Evolutionary conservation across 2,797 vertebrate species (phyloP), one percentile per base, ranked within the genome.

Genomic region (Sylvilagus floridanus): DNA sequence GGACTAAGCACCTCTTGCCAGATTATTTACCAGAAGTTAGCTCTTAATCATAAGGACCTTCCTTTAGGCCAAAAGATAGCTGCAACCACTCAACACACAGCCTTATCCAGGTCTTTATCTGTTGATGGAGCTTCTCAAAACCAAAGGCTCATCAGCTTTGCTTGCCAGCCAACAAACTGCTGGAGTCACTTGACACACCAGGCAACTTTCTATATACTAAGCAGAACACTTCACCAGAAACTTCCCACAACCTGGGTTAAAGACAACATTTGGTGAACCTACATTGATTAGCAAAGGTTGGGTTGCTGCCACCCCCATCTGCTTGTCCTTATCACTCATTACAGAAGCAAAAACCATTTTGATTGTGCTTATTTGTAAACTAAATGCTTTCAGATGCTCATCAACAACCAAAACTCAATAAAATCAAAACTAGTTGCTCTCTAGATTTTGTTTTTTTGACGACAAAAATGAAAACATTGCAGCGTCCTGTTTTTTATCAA

Each of bases 281-380:
- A 24, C 52, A 11, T 82, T 68, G 93, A 47, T 14, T 65, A 73
- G 19, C 47, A 28, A 62, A 82, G 3, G 32, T 57, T 66, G 87
- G 16, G 12, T 60, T 68, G 7, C 47, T 77, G 28, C 13, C 65
- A 90, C 66, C 62, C 42, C 57, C 19, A 71, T 76, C 57, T 89
- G 32, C 2, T 87, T 50, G 57, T 50, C 22, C 19, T 72, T 26
- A 17, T 28, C 81, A 89, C 82, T 65, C 1, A 28, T 19, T 42
- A 24, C 16, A 87, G 28, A 89, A 94, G 68, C 8, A 89, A 84
- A 78, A 60, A 21, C 7, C 28, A 68, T 5, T 85, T 63, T 54
- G 28, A 68, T 30, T 90, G n/a, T 54, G 54, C 72, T 84, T 95
- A 78, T 93, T 89, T 94, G 35, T 63, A 94, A 91, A 47, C 47